Percentiles rank a stretch among this genome's conserved stretches.
Conservation (phyloP, 2,888 invertebrate genomes). For the Phalera bucephala region DNA sequence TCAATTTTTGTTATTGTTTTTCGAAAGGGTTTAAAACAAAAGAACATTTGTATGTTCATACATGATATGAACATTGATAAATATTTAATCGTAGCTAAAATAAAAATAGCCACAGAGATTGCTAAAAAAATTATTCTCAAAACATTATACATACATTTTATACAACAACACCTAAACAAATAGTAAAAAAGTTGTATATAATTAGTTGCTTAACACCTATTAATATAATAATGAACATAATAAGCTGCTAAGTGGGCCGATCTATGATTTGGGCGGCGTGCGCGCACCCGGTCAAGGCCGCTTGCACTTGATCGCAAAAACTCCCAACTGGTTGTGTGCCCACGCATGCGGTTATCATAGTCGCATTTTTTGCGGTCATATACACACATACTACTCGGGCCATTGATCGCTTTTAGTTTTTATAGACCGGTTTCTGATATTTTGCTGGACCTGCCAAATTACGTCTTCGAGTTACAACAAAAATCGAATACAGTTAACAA, state of each 20-base stretch:
- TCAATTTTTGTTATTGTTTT: too few relatives aligned
- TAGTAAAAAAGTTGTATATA: too few relatives aligned
- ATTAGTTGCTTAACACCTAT: slow-evolving; percentile 12
- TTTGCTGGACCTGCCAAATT: slow-evolving; percentile 9
- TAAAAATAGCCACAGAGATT: too few relatives aligned
- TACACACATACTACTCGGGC: slow-evolving; percentile 30
- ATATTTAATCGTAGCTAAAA: too few relatives aligned
- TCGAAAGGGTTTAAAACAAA: too few relatives aligned
- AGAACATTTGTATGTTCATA: too few relatives aligned
- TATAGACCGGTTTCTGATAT: slow-evolving; percentile 14
- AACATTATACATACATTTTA: too few relatives aligned
- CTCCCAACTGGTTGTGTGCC: slow-evolving; percentile 63
- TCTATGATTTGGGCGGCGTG: slow-evolving; percentile 55
- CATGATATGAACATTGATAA: too few relatives aligned
- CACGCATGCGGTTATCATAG: slow-evolving; percentile 61
- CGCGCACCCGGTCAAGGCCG: slow-evolving; percentile 72
- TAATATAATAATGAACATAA: slow-evolving; percentile 24
- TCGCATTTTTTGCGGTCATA: slow-evolving; percentile 32
- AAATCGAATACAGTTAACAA: not conserved
- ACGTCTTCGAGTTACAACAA: slow-evolving; percentile 1
- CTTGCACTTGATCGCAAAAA: slow-evolving; percentile 74
- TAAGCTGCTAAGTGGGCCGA: slow-evolving; percentile 41
- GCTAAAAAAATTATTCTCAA: too few relatives aligned
- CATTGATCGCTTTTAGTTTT: slow-evolving; percentile 39
- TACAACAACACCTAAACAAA: too few relatives aligned